These are phyloP conservation scores for Paratrypauchen microcephalus DNA, from an alignment of 2,797 vertebrate genomes.

Conservation along the genomic window DNA sequence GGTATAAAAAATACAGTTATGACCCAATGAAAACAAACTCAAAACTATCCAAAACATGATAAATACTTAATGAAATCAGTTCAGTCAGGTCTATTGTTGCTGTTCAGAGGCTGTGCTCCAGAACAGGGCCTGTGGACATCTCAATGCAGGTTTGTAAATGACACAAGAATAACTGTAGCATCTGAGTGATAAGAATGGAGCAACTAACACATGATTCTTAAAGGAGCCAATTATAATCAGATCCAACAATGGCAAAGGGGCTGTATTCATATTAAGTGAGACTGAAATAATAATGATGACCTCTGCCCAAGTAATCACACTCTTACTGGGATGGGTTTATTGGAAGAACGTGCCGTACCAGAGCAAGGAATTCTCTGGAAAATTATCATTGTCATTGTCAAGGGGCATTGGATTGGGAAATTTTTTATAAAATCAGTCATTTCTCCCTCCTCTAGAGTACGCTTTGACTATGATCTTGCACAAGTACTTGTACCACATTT, in stretches of 20 bases:
- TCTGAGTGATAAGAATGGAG: conserved; percentile 28
- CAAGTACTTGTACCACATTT: no score
- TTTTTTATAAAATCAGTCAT: neutral
- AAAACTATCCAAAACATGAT: neutral
- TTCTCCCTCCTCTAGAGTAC: no score
- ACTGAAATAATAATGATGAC: conserved; percentile 13
- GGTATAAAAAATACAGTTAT: neutral
- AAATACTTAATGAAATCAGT: neutral
- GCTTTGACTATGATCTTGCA: no score
- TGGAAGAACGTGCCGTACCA: conserved; percentile 25
- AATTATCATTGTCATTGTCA: neutral
- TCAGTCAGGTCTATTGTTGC: neutral
- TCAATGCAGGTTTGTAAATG: conserved; percentile 8
- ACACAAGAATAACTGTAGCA: conserved; percentile 11
- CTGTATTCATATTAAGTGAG: conserved; percentile 22
- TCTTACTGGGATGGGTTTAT: conserved; percentile 48
- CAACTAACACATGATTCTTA: conserved; percentile 31
- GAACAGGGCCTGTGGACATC: conserved; percentile 16
- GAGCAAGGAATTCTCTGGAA: neutral
- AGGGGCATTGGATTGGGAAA: neutral
- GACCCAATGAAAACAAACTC: neutral
- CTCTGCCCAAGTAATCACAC: conserved; percentile 4
- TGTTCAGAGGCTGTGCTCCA: conserved; percentile 25
- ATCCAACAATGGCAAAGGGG: conserved; percentile 23
- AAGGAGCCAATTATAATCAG: conserved; percentile 20